phyloP scores from a whole-genome alignment of 1,140 invertebrate species.

The Aphelenchoides avenae region DNA sequence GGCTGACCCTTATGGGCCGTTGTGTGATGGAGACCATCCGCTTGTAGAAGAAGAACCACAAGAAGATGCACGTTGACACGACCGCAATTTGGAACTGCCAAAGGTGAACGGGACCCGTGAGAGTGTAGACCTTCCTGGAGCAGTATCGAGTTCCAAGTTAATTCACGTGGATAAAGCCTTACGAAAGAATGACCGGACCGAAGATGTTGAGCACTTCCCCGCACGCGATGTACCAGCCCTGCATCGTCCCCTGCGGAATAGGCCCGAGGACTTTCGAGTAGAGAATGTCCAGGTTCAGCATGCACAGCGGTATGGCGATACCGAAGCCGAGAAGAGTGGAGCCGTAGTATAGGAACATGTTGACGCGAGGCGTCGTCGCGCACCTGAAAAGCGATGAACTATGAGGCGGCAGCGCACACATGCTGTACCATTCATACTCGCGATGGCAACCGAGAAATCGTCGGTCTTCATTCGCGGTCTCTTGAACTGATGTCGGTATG shows the following conservation, averaged over 20 bases:
- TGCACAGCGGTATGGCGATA: constrained; percentile 12
- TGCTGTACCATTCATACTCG: constrained; percentile 15
- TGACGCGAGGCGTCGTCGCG: constrained; percentile 17
- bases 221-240: constrained; percentile 13
- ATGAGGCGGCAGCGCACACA: too few relatives aligned
- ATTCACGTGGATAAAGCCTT: too few relatives aligned
- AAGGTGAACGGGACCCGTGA: constrained; percentile 6
- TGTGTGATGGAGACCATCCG: constrained; percentile 19
- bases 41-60: constrained; percentile 18
- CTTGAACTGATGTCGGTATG: too few relatives aligned
- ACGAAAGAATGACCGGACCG: constrained; percentile 16
- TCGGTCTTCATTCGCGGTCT: neutral
- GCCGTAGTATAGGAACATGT: constrained; percentile 21
- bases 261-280: constrained; percentile 20
- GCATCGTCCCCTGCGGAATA: constrained; percentile 25
- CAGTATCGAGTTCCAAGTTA: neutral
- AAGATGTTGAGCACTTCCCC: constrained; percentile 20
- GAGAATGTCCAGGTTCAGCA: constrained; percentile 23
- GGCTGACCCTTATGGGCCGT: too few relatives aligned
- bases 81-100: constrained; percentile 21
- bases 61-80: neutral
- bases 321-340: constrained; percentile 18
- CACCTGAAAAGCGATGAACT: too few relatives aligned
- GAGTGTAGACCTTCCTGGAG: constrained; percentile 15
- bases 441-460: constrained; percentile 14